Percentiles rank a stretch among this genome's conserved stretches.
Conservation (phyloP, 2,113 vertebrate genomes). For the Puma concolor region DNA sequence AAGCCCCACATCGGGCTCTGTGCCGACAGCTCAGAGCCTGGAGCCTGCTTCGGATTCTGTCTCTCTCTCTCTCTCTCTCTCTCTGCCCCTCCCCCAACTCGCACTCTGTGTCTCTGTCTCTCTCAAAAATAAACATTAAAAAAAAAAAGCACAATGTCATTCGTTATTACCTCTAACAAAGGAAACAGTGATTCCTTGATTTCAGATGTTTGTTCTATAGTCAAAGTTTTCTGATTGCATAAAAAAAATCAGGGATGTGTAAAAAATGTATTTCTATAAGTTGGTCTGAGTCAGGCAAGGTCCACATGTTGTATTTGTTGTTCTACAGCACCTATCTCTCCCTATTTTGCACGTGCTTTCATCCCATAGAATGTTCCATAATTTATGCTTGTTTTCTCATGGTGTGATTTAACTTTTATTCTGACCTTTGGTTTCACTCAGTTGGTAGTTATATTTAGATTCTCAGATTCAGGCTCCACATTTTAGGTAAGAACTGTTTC, state of each 20-base stretch:
- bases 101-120: too few relatives aligned
- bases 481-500: background rate
- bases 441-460: background rate
- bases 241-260: background rate
- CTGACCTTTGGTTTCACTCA: background rate
- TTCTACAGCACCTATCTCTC: background rate
- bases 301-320: background rate
- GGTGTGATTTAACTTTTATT: background rate
- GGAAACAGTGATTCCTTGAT: too few relatives aligned
- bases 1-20: too few relatives aligned
- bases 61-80: too few relatives aligned
- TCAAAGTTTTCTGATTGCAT: background rate
- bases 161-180: too few relatives aligned
- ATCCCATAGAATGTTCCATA: background rate
- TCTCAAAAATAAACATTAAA: too few relatives aligned
- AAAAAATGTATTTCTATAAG: background rate
- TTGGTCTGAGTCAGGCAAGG: background rate
- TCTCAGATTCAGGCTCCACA: background rate
- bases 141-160: too few relatives aligned
- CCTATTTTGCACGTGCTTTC: background rate
- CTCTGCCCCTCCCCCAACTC: too few relatives aligned
- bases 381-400: background rate
- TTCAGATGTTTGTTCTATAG: background rate
- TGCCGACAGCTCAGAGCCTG: too few relatives aligned
- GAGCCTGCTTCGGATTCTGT: too few relatives aligned